Percentiles rank a stretch among this genome's conserved stretches.
Conservation (phyloP, 1,140 invertebrate genomes). For the Drosophila erecta region DNA sequence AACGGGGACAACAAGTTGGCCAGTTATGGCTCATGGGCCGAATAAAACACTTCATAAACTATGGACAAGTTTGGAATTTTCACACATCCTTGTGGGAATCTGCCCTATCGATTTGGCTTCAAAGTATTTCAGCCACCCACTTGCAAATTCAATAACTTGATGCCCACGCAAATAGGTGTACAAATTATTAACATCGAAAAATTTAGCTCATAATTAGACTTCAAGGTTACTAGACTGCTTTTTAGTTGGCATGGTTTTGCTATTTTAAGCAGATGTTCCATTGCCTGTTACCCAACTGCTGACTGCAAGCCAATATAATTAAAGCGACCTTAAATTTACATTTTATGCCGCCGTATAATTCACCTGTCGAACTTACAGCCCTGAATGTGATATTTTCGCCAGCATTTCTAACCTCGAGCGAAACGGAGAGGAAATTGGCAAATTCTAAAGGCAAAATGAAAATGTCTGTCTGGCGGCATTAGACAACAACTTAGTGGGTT, state of each 20-base stretch:
- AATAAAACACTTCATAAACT: conserved; percentile 41
- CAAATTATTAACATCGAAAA: too few species aligned
- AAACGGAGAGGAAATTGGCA: not conserved
- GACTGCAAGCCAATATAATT: not conserved
- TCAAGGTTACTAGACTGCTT: not conserved
- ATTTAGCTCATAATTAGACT: too few species aligned
- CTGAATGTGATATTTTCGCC: conserved; percentile 10
- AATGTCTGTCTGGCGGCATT: conserved; percentile 40
- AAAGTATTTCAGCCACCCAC: not conserved
- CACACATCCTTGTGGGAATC: conserved; percentile 15
- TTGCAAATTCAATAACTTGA: too few species aligned
- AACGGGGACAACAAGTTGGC: conserved; percentile 42
- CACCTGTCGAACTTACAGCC: conserved; percentile 13
- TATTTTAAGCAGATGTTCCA: not conserved
- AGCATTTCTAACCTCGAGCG: not conserved
- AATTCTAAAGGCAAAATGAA: conserved; percentile 17
- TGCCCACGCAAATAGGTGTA: too few species aligned
- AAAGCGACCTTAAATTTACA: conserved; percentile 1
- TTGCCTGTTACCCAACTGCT: not conserved
- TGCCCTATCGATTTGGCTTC: conserved; percentile 10
- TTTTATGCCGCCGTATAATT: not conserved
- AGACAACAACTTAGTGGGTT: conserved; percentile 10
- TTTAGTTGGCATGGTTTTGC: not conserved
- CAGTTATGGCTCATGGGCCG: conserved; percentile 26
- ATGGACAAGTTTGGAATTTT: conserved; percentile 12